These are phyloP conservation scores for Thaumetopoea pityocampa DNA, from an alignment of 1,140 invertebrate species.

Conservation along the genomic window DNA sequence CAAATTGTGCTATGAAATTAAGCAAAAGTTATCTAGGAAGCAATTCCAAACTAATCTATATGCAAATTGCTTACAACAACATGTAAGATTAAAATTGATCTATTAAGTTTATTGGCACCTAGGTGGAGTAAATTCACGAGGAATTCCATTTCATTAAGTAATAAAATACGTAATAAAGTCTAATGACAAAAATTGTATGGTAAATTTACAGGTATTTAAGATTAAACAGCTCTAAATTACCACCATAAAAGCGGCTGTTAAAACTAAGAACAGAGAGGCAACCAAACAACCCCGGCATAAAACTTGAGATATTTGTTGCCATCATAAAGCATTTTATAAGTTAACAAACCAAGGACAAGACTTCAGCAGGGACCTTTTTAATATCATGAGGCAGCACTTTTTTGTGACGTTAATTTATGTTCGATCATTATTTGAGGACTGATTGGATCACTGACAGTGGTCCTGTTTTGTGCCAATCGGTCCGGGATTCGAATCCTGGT, in stretches of 20 bases:
- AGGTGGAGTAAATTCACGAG: neutral
- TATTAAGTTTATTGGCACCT: too few species aligned
- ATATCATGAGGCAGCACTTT: too few species aligned
- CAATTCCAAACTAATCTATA: slow-evolving; percentile 55
- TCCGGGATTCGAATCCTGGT: too few species aligned
- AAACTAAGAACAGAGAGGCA: slow-evolving; percentile 30
- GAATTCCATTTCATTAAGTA: slow-evolving; percentile 4
- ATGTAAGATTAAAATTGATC: too few species aligned
- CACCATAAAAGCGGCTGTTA: slow-evolving; percentile 20
- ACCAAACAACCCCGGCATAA: slow-evolving; percentile 28
- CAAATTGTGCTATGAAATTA: slow-evolving; percentile 1
- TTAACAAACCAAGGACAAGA: slow-evolving; percentile 26
- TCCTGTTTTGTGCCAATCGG: too few species aligned
- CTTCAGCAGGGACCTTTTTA: too few species aligned
- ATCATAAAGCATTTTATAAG: slow-evolving; percentile 49
- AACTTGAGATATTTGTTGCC: slow-evolving; percentile 44
- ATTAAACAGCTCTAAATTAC: slow-evolving; percentile 30
- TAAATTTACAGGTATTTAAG: slow-evolving; percentile 27
- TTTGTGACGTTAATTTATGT: too few species aligned
- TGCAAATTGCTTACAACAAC: slow-evolving; percentile 49
- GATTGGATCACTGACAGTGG: too few species aligned
- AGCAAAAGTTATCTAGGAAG: slow-evolving; percentile 26
- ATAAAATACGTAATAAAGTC: slow-evolving; percentile 4
- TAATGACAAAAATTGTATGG: slow-evolving; percentile 14
- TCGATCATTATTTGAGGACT: too few species aligned